Evolutionary conservation across 2,797 vertebrate species (phyloP).

Genomic region (Catostomus latipinnis): DNA sequence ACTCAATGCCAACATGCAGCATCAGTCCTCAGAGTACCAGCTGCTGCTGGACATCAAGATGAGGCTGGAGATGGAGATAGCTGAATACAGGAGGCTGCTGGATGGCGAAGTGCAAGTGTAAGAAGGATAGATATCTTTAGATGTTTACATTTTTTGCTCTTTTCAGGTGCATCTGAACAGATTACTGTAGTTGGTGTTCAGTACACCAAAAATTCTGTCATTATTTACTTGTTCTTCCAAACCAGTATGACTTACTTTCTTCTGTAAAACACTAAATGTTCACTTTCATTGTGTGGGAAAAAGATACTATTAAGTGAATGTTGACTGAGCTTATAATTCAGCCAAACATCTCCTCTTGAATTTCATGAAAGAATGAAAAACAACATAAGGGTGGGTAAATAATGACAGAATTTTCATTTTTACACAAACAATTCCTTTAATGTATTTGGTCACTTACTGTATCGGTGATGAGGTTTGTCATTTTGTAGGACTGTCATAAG

Average conservation of each 20-base stretch:
- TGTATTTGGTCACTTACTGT: neutral
- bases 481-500: constrained; percentile 14
- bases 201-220: no score
- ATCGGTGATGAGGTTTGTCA: neutral
- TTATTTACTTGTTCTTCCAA: no score
- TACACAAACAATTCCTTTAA: neutral
- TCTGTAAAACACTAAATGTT: no score
- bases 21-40: constrained; percentile 76
- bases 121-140: neutral
- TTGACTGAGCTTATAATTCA: no score
- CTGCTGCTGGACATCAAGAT: constrained; percentile 85
- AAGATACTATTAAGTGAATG: no score
- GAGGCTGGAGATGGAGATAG: constrained; percentile 87
- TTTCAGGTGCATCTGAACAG: neutral
- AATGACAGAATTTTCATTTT: neutral
- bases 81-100: constrained; percentile 88
- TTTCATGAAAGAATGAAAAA: neutral
- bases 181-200: neutral
- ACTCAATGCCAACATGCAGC: constrained; percentile 59
- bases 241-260: no score
- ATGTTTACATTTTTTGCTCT: neutral
- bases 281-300: no score
- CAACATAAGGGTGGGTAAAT: neutral
- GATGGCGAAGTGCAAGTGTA: constrained; percentile 69
- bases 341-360: no score